A percentile compares a stretch with the other conserved stretches of the same genome.
These are phyloP conservation scores for Dysdera silvatica DNA, from an alignment of 1,140 invertebrate genomes.

Conservation along the genomic window DNA sequence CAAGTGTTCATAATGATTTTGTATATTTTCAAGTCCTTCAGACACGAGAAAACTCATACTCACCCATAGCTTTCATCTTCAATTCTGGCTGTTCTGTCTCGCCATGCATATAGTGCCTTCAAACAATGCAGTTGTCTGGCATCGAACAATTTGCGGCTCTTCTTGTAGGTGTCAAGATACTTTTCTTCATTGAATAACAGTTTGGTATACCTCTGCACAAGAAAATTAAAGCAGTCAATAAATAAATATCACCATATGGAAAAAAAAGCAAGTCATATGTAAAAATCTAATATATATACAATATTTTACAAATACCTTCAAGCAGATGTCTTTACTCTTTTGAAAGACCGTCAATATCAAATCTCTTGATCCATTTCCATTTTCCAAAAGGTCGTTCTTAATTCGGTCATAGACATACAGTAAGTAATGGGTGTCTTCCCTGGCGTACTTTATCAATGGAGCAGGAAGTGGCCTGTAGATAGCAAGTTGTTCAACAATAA, in stretches of 20 bases:
- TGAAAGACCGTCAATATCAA: conserved; percentile 61
- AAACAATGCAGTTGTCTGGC: conserved; percentile 75
- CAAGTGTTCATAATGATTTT: neutral
- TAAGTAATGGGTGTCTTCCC: conserved; percentile 91
- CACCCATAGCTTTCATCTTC: conserved; percentile 83
- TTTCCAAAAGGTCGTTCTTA: conserved; percentile 64
- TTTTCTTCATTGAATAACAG: conserved; percentile 61
- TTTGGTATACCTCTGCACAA: conserved; percentile 66
- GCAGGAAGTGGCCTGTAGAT: conserved; percentile 69
- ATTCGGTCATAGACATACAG: conserved; percentile 83
- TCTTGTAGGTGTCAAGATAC: conserved; percentile 64
- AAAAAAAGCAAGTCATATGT: no score
- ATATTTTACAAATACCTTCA: conserved; percentile 39
- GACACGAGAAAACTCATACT: conserved; percentile 31
- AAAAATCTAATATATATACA: no score
- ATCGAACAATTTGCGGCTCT: conserved; percentile 73
- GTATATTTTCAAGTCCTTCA: neutral
- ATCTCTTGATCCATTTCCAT: conserved; percentile 59
- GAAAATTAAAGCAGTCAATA: conserved; percentile 3
- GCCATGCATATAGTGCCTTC: conserved; percentile 74
- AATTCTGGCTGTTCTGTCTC: conserved; percentile 70
- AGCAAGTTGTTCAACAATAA: conserved; percentile 11
- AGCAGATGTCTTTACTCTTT: conserved; percentile 62
- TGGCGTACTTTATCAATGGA: conserved; percentile 77
- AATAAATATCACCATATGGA: neutral